Evolutionary conservation across 2,888 invertebrate species (phyloP).

Genomic region (Neocrepidodera transversa): DNA sequence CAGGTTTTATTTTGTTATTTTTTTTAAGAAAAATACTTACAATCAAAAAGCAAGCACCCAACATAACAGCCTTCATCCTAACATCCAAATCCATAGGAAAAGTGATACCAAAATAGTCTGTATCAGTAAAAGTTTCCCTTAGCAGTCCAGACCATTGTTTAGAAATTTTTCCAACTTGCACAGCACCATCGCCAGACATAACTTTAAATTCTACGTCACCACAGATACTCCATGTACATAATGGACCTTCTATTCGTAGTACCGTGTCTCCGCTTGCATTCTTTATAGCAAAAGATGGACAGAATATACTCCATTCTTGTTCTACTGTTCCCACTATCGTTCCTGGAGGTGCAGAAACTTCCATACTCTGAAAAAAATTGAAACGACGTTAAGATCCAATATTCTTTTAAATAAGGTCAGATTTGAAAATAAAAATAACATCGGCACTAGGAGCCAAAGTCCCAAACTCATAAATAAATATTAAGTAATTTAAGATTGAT

Average conservation of each 20-base stretch:
- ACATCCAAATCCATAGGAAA: conserved; percentile 91
- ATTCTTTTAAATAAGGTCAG: background rate
- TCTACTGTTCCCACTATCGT: conserved; percentile 74
- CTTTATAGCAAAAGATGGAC: conserved; percentile 76
- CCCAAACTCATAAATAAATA: too few relatives aligned
- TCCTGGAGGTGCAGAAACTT: conserved; percentile 79
- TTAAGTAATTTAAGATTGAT: too few relatives aligned
- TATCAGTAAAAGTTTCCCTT: conserved; percentile 83
- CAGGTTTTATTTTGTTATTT: too few relatives aligned
- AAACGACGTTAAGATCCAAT: too few relatives aligned
- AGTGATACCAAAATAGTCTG: conserved; percentile 88
- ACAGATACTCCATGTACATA: conserved; percentile 79
- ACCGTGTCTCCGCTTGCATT: conserved; percentile 78
- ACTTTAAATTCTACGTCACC: conserved; percentile 87
- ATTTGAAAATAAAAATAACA: too few relatives aligned
- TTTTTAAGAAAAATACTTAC: too few relatives aligned
- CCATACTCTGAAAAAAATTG: conserved; percentile 71
- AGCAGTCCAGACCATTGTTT: conserved; percentile 89
- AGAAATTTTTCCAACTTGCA: conserved; percentile 84
- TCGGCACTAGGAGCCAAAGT: too few relatives aligned
- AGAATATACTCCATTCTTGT: conserved; percentile 79
- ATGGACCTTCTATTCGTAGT: conserved; percentile 80
- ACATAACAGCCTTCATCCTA: conserved; percentile 79
- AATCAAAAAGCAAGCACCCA: conserved; percentile 82
- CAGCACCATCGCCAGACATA: conserved; percentile 76